Evolutionary conservation across 2,113 vertebrate genomes (phyloP).

Genomic region (Dasyornis broadbenti): DNA sequence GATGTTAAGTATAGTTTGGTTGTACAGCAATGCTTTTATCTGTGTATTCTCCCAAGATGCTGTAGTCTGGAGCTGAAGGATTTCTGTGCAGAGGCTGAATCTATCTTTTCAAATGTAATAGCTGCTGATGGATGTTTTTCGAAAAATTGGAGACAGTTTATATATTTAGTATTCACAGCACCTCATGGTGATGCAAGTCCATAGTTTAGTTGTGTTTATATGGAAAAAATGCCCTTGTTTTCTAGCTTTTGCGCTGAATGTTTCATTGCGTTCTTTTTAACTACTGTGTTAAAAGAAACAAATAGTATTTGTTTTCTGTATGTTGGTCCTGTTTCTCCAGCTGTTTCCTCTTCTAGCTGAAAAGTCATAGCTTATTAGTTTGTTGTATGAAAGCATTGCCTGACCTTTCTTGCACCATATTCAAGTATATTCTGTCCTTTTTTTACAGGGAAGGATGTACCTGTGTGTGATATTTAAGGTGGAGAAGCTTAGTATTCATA

Average conservation of each 20-base stretch:
- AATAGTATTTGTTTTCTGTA: neutral
- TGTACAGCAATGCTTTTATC: neutral
- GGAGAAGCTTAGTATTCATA: neutral
- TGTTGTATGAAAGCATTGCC: neutral
- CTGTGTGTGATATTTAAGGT: neutral
- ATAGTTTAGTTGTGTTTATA: neutral
- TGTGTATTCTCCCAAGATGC: neutral
- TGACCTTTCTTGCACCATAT: neutral
- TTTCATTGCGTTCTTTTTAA: neutral
- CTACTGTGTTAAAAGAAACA: neutral
- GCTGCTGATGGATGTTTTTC: neutral
- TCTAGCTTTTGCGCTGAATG: neutral
- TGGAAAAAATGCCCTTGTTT: neutral
- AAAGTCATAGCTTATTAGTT: neutral
- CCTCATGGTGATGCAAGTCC: neutral
- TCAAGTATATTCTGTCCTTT: neutral
- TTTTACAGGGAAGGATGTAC: neutral
- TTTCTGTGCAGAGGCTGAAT: neutral
- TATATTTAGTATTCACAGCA: neutral
- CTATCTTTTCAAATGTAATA: neutral
- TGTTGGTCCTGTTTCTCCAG: neutral
- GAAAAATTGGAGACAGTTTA: neutral
- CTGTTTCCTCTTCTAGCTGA: neutral
- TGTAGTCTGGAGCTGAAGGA: neutral
- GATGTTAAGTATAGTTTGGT: neutral